phyloP scores from a whole-genome alignment of 2,888 invertebrate species.

The Ethmia dodecea region DNA sequence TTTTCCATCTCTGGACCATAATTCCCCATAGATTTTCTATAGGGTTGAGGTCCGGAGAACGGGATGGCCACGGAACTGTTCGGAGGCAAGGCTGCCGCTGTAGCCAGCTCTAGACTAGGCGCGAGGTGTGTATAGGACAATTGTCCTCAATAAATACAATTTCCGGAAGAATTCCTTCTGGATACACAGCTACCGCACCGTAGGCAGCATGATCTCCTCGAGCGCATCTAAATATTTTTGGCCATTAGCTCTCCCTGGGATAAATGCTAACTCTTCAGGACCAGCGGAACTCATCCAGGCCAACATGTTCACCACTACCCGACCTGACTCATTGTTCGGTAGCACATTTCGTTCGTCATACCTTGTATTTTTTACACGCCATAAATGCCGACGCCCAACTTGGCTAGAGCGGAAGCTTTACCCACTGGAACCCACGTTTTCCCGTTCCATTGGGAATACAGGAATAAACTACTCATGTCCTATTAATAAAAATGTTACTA shows the following conservation, averaged over 20 bases:
- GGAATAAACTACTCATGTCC: too few species aligned
- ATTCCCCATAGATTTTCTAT: constrained; percentile 15
- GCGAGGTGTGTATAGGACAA: constrained; percentile 14
- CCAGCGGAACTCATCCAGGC: constrained; percentile 14
- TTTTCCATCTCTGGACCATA: constrained; percentile 15
- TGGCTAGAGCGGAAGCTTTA: too few species aligned
- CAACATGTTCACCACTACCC: constrained; percentile 10
- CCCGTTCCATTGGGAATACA: too few species aligned
- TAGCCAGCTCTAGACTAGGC: constrained; percentile 7
- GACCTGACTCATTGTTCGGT: constrained; percentile 1
- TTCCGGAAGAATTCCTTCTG: constrained; percentile 8
- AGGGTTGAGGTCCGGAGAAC: constrained; percentile 13
- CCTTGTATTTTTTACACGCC: constrained; percentile 16
- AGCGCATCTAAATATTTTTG: constrained; percentile 6
- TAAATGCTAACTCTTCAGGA: constrained; percentile 3
- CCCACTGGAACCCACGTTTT: too few species aligned
- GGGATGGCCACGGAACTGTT: constrained; percentile 10
- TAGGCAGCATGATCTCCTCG: constrained; percentile 13
- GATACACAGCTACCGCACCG: constrained; percentile 14
- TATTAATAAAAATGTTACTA: too few species aligned
- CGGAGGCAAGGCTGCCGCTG: constrained; percentile 4
- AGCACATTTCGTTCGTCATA: constrained; percentile 11
- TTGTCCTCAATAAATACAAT: constrained; percentile 15
- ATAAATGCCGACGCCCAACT: constrained; percentile 17
- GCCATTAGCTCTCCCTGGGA: constrained; percentile 5